phyloP scores from a whole-genome alignment of 2,888 invertebrate species.

The Pachymerium ferrugineum region DNA sequence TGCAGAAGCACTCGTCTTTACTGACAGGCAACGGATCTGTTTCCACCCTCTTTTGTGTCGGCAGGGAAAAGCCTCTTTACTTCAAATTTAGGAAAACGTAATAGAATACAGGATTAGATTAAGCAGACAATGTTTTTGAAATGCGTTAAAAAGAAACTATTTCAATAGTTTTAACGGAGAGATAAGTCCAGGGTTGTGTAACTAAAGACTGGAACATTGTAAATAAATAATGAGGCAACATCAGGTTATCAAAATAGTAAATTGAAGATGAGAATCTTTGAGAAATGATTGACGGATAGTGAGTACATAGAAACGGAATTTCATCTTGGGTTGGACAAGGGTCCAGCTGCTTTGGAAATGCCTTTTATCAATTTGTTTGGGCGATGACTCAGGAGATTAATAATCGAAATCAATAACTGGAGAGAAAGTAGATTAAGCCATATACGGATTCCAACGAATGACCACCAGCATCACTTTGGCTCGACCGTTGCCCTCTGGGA shows the following conservation, averaged over 20 bases:
- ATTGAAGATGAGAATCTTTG: background rate
- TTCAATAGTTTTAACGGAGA: background rate
- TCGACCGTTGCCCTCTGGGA: slow-evolving; percentile 8
- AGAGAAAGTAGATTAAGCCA: slow-evolving; percentile 1
- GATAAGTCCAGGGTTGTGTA: background rate
- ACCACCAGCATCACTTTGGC: background rate
- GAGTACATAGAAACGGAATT: background rate
- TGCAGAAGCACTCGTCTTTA: background rate
- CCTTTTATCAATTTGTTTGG: slow-evolving; percentile 9
- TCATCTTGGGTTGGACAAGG: background rate
- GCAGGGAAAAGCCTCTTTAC: background rate
- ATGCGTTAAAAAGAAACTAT: background rate
- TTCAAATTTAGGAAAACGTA: background rate
- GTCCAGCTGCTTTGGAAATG: background rate
- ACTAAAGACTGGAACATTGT: too few species aligned
- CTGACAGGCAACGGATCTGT: background rate
- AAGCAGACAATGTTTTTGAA: background rate
- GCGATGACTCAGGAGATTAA: slow-evolving; percentile 4
- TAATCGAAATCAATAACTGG: background rate
- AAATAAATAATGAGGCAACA: too few species aligned
- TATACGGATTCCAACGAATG: background rate
- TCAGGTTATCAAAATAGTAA: background rate
- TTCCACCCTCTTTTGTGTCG: background rate
- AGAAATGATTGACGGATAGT: background rate
- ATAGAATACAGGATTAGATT: background rate